Evolutionary conservation across 2,888 invertebrate genomes (phyloP).

Genomic region (Polydrusus cervinus): DNA sequence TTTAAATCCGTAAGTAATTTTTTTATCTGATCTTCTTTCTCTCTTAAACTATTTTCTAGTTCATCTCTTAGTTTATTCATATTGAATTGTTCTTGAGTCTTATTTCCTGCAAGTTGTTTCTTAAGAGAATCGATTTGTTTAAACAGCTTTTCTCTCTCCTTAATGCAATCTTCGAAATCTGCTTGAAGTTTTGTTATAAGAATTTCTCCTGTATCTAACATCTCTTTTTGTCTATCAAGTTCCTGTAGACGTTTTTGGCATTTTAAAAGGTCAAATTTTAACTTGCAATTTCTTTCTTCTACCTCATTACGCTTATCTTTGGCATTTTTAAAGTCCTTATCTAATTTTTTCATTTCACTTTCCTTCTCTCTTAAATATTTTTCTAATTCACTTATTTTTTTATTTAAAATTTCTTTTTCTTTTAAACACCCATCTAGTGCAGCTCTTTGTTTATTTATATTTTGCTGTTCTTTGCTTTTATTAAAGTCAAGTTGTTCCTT

Average conservation of each 20-base stretch:
- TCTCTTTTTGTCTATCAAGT: too few relatives aligned
- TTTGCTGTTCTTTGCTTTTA: conserved; percentile 29
- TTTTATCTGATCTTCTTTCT: conserved; percentile 31
- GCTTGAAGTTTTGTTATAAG: conserved; percentile 26
- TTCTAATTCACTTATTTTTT: conserved; percentile 38
- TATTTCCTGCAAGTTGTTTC: neutral
- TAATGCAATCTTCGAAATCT: conserved; percentile 33
- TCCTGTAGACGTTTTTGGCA: too few relatives aligned
- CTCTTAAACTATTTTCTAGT: conserved; percentile 41
- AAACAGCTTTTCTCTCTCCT: conserved; percentile 25
- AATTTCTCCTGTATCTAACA: neutral
- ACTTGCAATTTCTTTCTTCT: too few relatives aligned
- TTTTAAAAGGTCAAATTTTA: too few relatives aligned
- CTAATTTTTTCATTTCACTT: conserved; percentile 11
- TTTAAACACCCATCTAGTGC: conserved; percentile 20
- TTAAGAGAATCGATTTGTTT: conserved; percentile 27
- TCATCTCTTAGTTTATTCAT: conserved; percentile 35
- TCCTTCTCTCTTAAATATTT: neutral
- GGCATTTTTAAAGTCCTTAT: conserved; percentile 17
- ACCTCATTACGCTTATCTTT: too few relatives aligned
- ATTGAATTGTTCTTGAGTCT: neutral
- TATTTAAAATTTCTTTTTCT: conserved; percentile 34
- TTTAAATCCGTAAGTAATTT: conserved; percentile 3
- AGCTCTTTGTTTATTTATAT: conserved; percentile 31
- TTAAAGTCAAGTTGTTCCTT: conserved; percentile 27